A percentile compares a stretch with the other conserved stretches of the same genome.
These are phyloP conservation scores for Smutsia temminckii DNA, from an alignment of 2,797 vertebrate species.

Conservation along the genomic window DNA sequence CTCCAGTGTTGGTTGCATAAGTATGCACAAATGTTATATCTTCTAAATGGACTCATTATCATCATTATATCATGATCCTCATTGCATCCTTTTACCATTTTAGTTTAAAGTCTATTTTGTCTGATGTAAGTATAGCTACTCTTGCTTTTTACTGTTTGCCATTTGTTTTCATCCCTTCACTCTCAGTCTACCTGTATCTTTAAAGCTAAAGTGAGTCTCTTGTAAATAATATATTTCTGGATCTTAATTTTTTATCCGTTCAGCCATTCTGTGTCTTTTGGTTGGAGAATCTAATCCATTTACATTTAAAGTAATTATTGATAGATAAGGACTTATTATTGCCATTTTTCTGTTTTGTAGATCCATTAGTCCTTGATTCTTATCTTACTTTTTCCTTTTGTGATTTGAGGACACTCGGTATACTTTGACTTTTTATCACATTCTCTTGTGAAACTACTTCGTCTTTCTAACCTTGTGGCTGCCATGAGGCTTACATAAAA, in stretches of 20 bases:
- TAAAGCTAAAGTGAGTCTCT: not conserved
- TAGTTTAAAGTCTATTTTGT: not conserved
- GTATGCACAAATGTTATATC: not conserved
- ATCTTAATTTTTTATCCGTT: not conserved
- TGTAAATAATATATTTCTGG: not conserved
- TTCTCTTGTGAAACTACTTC: not conserved
- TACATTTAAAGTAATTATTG: not conserved
- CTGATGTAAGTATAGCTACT: not conserved
- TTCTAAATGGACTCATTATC: not conserved
- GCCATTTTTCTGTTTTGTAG: not conserved
- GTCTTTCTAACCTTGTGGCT: not conserved
- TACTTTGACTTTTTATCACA: not conserved
- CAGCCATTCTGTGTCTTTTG: not conserved
- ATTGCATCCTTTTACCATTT: not conserved
- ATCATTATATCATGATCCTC: not conserved
- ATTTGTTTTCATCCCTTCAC: not conserved
- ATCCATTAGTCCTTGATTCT: not conserved
- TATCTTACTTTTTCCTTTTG: not conserved
- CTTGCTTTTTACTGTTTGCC: too few relatives aligned
- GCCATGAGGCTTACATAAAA: not conserved
- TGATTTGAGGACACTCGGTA: not conserved
- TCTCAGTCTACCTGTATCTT: not conserved
- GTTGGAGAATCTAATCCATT: not conserved
- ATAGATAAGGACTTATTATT: not conserved
- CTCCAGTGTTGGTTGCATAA: not conserved